These are phyloP conservation scores for Germaria angustata DNA, from an alignment of 2,888 invertebrate species.

Conservation along the genomic window DNA sequence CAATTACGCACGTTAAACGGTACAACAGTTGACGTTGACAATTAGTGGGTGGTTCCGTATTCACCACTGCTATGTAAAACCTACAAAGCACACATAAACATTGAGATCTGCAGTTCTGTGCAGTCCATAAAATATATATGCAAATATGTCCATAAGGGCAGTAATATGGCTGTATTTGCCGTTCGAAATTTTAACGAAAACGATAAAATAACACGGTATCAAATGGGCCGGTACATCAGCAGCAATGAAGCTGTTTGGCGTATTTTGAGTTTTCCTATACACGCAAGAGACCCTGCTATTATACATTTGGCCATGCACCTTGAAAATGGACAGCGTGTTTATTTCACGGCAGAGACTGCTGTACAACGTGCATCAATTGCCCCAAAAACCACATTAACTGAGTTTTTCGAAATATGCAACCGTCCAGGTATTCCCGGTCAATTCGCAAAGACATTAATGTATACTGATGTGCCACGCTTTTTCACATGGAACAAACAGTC, in stretches of 20 bases:
- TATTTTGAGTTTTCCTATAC: constrained; percentile 66
- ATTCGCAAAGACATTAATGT: not conserved
- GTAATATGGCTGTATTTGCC: constrained; percentile 72
- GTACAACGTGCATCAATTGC: no score
- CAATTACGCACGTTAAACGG: no score
- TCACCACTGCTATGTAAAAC: not conserved
- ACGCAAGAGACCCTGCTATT: constrained; percentile 67
- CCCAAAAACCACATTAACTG: no score
- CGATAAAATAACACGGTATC: constrained; percentile 61
- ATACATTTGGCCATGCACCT: no score
- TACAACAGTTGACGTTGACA: no score
- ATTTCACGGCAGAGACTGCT: not conserved
- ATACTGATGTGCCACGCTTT: not conserved
- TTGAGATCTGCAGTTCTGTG: not conserved
- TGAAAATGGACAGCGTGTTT: constrained; percentile 68
- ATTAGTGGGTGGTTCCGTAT: not conserved
- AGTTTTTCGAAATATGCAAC: not conserved
- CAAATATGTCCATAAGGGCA: constrained; percentile 79
- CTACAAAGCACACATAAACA: not conserved
- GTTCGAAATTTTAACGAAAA: constrained; percentile 23
- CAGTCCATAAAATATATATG: constrained; percentile 69
- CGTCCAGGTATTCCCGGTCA: not conserved
- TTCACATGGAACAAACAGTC: not conserved
- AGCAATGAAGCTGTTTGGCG: constrained; percentile 68
- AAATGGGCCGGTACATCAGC: constrained; percentile 71